Base-by-base conservation (phyloP, 2,888 invertebrate genomes). In the Troglohyphantes excavatus region DNA sequence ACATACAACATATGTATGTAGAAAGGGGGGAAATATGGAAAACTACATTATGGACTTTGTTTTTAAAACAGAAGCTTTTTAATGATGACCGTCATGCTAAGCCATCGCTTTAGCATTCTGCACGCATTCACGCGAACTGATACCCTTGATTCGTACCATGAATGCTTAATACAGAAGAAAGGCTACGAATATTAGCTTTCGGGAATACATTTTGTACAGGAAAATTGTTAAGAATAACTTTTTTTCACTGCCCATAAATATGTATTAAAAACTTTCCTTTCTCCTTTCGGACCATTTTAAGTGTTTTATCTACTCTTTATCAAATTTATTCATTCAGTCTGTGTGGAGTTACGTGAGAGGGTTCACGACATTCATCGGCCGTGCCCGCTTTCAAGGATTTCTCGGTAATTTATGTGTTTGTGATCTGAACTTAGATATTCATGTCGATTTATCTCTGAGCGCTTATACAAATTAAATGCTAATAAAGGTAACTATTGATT, bases 51-150 rank as follows among this genome's bases (percentile, higher is more conserved):
- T 23, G 72, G 84, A 19, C 43, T 65, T 65, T 83, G 59, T 72
- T 72, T 83, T 39, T 63, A n/a, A 65, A 79, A 86, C 78, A 86
- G 86, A 68, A 78, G 70, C 86, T 21, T 86, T 85, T 86, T 87
- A 87, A 87, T 87, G 87, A 87, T 72, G 29, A 75, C 19, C 46
- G 87, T 87, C 87, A 87, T 87, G 87, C 87, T 72, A 87, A 67
- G 61, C 68, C 67, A 67, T 59, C 53, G 75, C 84, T 75, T 59
- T 53, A 65, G 26, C 75, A 84, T 65, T 46, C 29, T 53, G 27
- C 75, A 70, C 43, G 73, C 61, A 83, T 73, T 63, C 84, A 84
- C 84, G 84, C 84, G 67, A 84, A 67, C 75, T 86, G 85, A 86
- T 86, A 78, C 61, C 39, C 61, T 70, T 43, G 21, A 78, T 78